Conservation (phyloP, 1,140 invertebrate species). For the Orius laevigatus region DNA sequence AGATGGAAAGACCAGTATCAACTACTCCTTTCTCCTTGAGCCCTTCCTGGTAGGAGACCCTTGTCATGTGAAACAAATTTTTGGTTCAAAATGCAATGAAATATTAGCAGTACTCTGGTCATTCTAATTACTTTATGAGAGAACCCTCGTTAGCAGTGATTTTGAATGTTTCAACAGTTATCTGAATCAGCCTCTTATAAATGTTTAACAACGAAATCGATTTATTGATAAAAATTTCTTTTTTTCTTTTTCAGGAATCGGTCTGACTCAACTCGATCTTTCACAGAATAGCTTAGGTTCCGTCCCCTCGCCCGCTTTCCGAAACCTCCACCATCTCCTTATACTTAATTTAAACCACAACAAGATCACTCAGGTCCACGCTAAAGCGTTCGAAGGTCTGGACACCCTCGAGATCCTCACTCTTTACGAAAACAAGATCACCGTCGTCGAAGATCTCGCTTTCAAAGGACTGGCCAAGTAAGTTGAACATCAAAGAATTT, state of each 20-base stretch:
- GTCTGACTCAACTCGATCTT: slow-evolving; percentile 64
- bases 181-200: too few relatives aligned
- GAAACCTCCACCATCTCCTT: slow-evolving; percentile 59
- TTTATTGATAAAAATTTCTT: too few relatives aligned
- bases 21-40: too few relatives aligned
- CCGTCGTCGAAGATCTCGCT: slow-evolving; percentile 55
- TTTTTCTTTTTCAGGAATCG: slow-evolving; percentile 43
- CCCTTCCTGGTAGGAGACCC: too few relatives aligned
- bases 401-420: slow-evolving; percentile 73
- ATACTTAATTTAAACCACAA: slow-evolving; percentile 84
- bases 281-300: slow-evolving; percentile 58
- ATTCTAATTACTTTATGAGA: too few relatives aligned
- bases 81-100: too few relatives aligned
- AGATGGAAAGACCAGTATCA: too few relatives aligned
- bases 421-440: slow-evolving; percentile 73
- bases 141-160: too few relatives aligned
- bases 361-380: slow-evolving; percentile 56
- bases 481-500: slow-evolving; percentile 27
- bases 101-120: too few relatives aligned
- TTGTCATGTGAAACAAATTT: too few relatives aligned
- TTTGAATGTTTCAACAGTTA: too few relatives aligned
- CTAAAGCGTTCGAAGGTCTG: slow-evolving; percentile 63
- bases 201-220: too few relatives aligned
- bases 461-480: slow-evolving; percentile 74
- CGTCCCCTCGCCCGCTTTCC: slow-evolving; percentile 63